phyloP scores from a whole-genome alignment of 2,888 invertebrate genomes.

The Metacarcinus magister region DNA sequence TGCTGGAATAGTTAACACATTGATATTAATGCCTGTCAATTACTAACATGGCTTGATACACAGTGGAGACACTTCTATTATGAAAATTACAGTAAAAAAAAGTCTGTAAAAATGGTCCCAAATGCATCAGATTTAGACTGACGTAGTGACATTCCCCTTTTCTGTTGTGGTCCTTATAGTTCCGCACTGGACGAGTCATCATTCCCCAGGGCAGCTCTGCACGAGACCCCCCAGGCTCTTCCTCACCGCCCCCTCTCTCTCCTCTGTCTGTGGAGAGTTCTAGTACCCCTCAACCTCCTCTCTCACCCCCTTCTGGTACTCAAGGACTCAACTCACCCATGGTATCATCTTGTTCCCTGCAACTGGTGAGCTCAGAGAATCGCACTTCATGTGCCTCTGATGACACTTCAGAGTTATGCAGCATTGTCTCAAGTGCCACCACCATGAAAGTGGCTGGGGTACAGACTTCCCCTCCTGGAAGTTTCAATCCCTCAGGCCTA shows the following conservation, averaged over 20 bases:
- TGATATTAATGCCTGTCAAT: slow-evolving; percentile 55
- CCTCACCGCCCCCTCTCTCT: slow-evolving; percentile 78
- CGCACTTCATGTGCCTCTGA: slow-evolving; percentile 70
- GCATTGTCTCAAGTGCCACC: slow-evolving; percentile 67
- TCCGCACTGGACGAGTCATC: slow-evolving; percentile 79
- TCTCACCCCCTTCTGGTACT: slow-evolving; percentile 75
- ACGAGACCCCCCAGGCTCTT: slow-evolving; percentile 75
- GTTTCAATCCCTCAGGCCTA: slow-evolving; percentile 68
- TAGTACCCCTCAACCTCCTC: slow-evolving; percentile 78
- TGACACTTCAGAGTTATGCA: slow-evolving; percentile 69
- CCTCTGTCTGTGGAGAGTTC: slow-evolving; percentile 78
- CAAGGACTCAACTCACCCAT: slow-evolving; percentile 76
- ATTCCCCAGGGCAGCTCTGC: slow-evolving; percentile 73
- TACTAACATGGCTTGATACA: slow-evolving; percentile 66
- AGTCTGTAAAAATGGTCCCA: slow-evolving; percentile 57
- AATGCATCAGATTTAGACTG: slow-evolving; percentile 55
- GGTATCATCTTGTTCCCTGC: slow-evolving; percentile 70
- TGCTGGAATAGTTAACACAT: slow-evolving; percentile 33
- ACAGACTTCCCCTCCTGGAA: slow-evolving; percentile 79
- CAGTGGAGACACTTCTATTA: slow-evolving; percentile 18
- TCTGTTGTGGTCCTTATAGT: slow-evolving; percentile 79
- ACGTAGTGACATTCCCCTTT: slow-evolving; percentile 76
- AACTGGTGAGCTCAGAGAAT: slow-evolving; percentile 71
- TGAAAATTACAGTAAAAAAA: slow-evolving; percentile 47
- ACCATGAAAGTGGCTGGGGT: slow-evolving; percentile 81